These are phyloP conservation scores for Archips xylosteana DNA, from an alignment of 2,888 invertebrate genomes.

Conservation along the genomic window DNA sequence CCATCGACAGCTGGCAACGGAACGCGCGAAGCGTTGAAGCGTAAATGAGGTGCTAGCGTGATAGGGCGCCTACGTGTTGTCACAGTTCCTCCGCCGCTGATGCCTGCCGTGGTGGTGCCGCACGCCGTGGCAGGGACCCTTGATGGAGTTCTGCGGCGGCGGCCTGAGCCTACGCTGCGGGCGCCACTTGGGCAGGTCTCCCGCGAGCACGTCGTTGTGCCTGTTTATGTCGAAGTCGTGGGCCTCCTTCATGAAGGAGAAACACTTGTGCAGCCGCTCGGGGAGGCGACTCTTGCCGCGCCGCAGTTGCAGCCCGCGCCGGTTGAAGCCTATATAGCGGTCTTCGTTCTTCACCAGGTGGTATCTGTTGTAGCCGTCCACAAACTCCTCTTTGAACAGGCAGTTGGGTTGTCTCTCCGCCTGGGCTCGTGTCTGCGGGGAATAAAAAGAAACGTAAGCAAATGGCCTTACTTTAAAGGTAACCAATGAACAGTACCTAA, in stretches of 20 bases:
- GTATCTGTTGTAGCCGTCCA: constrained; percentile 87
- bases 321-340: constrained; percentile 88
- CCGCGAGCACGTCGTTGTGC: constrained; percentile 86
- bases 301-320: constrained; percentile 84
- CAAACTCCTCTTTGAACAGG: constrained; percentile 88
- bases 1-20: constrained; percentile 82
- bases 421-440: constrained; percentile 81
- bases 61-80: constrained; percentile 72
- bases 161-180: constrained; percentile 77
- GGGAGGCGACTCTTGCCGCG: constrained; percentile 72
- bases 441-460: constrained; percentile 44
- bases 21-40: constrained; percentile 84
- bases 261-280: constrained; percentile 83
- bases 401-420: constrained; percentile 86
- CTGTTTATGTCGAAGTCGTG: constrained; percentile 86
- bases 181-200: constrained; percentile 75
- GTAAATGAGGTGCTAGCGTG: constrained; percentile 75
- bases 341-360: constrained; percentile 85
- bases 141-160: constrained; percentile 72
- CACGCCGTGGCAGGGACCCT: constrained; percentile 72
- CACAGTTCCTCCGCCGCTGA: constrained; percentile 79
- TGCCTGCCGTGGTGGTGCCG: constrained; percentile 80
- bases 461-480: background rate
- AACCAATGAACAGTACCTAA: background rate
- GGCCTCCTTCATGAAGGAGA: constrained; percentile 87